Percentiles rank a stretch among this genome's conserved stretches.
phyloP scores from a whole-genome alignment of 1,140 invertebrate species.

The Berghia stephanieae region DNA sequence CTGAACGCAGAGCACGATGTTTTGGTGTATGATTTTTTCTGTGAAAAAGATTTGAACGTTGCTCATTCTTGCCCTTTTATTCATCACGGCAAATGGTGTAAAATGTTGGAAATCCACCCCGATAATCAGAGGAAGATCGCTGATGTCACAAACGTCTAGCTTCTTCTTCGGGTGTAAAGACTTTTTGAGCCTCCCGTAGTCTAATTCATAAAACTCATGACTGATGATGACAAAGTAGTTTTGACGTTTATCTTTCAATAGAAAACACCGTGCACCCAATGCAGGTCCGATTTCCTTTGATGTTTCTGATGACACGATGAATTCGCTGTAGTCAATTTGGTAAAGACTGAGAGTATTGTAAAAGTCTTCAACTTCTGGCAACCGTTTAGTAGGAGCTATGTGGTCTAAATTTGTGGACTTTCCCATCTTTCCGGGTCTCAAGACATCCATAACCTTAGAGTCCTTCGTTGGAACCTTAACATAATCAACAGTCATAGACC shows the following conservation, averaged over 20 bases:
- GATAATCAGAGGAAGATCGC: background rate
- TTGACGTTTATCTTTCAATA: background rate
- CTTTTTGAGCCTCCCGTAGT: background rate
- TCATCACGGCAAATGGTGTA: background rate
- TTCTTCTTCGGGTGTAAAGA: background rate
- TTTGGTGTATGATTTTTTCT: background rate
- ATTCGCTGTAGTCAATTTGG: background rate
- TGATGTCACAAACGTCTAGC: background rate
- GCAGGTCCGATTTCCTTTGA: background rate
- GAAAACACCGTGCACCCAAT: background rate
- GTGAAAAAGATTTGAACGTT: background rate
- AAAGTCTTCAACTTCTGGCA: background rate
- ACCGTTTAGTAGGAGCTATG: background rate
- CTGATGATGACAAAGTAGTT: background rate
- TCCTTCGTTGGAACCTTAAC: too few relatives aligned
- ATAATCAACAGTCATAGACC: too few relatives aligned
- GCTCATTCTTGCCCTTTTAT: background rate
- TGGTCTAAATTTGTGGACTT: too few relatives aligned
- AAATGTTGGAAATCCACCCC: background rate
- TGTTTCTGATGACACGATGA: background rate
- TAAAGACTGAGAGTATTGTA: background rate
- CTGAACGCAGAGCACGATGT: background rate
- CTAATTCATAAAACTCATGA: conserved; percentile 9
- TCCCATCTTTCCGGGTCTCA: too few relatives aligned
- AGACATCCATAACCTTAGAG: too few relatives aligned